These are phyloP conservation scores for Heliconius hermathena DNA, from an alignment of 1,140 invertebrate species.

Conservation along the genomic window DNA sequence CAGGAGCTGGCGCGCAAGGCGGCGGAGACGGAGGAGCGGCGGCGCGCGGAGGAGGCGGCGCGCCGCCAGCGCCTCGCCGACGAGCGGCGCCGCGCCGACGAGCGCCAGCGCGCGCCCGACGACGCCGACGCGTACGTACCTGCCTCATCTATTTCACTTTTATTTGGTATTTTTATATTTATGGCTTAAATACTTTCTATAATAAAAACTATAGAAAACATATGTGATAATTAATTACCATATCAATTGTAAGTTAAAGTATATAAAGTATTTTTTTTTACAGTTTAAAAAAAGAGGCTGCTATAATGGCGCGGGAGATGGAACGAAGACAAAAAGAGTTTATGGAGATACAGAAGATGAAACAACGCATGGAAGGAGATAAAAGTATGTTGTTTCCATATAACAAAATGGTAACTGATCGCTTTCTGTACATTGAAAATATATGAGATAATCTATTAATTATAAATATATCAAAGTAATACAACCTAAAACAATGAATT, in stretches of 20 bases:
- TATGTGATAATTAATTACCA: too few species aligned
- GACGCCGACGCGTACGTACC: slow-evolving; percentile 61
- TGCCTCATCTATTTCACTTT: too few species aligned
- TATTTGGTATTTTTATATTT: too few species aligned
- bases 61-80: slow-evolving; percentile 54
- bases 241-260: too few species aligned
- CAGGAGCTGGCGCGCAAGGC: slow-evolving; percentile 64
- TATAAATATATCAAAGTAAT: too few species aligned
- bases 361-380: slow-evolving; percentile 56
- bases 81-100: slow-evolving; percentile 55
- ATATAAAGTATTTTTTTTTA: neutral
- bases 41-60: slow-evolving; percentile 56
- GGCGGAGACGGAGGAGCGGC: slow-evolving; percentile 64
- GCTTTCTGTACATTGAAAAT: too few species aligned
- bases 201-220: too few species aligned
- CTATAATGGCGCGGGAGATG: slow-evolving; percentile 64
- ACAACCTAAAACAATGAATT: too few species aligned
- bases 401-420: too few species aligned
- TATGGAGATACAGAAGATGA: slow-evolving; percentile 65
- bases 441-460: too few species aligned
- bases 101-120: slow-evolving; percentile 49
- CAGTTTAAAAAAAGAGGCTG: slow-evolving; percentile 69
- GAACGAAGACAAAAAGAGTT: slow-evolving; percentile 68
- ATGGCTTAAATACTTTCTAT: too few species aligned
- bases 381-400: slow-evolving; percentile 40